phyloP scores from a whole-genome alignment of 2,113 vertebrate genomes.

The Callospermophilus lateralis region DNA sequence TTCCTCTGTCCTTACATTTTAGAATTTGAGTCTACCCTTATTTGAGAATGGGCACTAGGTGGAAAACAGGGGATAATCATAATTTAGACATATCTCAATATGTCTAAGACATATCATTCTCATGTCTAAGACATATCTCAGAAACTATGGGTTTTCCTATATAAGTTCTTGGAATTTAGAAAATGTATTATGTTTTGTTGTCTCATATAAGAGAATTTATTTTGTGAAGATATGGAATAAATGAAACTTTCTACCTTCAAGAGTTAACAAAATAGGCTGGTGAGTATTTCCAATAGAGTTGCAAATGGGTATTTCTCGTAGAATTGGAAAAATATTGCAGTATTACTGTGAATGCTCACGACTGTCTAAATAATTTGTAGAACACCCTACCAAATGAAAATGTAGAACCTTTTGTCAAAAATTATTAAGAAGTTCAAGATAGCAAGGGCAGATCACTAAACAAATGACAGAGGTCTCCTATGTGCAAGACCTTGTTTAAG shows the following conservation, averaged over 20 bases:
- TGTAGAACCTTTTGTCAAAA: not conserved
- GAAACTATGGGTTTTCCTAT: not conserved
- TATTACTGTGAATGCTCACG: not conserved
- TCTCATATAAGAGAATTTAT: not conserved
- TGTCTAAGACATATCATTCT: not conserved
- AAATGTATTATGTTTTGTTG: not conserved
- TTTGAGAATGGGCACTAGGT: not conserved
- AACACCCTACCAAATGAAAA: not conserved
- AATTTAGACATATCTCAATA: not conserved
- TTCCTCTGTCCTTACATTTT: not conserved
- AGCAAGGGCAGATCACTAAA: not conserved
- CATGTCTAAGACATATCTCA: not conserved
- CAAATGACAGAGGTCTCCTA: accelerated
- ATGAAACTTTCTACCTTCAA: not conserved
- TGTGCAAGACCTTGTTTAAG: not conserved
- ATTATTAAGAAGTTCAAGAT: not conserved
- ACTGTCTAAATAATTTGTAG: not conserved
- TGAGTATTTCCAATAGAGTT: not conserved
- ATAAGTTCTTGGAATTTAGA: not conserved
- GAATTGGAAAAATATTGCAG: not conserved
- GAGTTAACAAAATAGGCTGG: not conserved
- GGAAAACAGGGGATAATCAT: not conserved
- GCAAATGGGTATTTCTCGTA: not conserved
- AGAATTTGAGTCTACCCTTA: not conserved
- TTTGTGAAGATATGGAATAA: not conserved